Conservation (phyloP, 1,140 invertebrate species). For the Papilio aristodemus region DNA sequence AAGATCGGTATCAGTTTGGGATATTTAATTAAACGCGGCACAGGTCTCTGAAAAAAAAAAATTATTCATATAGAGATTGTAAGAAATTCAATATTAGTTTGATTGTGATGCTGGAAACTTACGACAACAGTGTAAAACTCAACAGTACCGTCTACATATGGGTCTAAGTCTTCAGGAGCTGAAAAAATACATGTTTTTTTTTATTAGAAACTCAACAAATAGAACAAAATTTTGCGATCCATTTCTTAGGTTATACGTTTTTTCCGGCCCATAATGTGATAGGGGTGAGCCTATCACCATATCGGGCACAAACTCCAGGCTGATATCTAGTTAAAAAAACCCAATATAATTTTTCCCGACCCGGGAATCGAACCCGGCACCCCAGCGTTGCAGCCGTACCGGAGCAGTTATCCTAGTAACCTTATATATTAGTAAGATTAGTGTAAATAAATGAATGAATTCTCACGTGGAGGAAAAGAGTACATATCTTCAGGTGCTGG, state of each 20-base stretch:
- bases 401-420: too few relatives aligned
- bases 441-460: neutral
- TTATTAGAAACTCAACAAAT: neutral
- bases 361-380: too few relatives aligned
- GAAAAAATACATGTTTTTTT: conserved; percentile 34
- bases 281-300: too few relatives aligned
- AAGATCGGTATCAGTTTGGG: conserved; percentile 85
- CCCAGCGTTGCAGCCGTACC: too few relatives aligned
- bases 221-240: too few relatives aligned
- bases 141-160: conserved; percentile 76
- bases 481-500: conserved; percentile 53
- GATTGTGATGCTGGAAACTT: conserved; percentile 46
- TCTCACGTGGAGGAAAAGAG: conserved; percentile 67
- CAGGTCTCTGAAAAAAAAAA: conserved; percentile 80
- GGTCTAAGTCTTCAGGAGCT: conserved; percentile 78
- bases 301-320: too few relatives aligned
- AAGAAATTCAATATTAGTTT: neutral
- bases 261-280: too few relatives aligned
- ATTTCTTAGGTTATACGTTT: too few relatives aligned
- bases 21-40: conserved; percentile 84
- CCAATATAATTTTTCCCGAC: too few relatives aligned
- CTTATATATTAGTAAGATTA: too few relatives aligned
- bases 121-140: conserved; percentile 80
- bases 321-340: too few relatives aligned
- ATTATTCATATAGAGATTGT: neutral